Percentiles rank a stretch among this genome's conserved stretches.
These are phyloP conservation scores for Dasypolia templi DNA, from an alignment of 2,888 invertebrate species.

Conservation along the genomic window DNA sequence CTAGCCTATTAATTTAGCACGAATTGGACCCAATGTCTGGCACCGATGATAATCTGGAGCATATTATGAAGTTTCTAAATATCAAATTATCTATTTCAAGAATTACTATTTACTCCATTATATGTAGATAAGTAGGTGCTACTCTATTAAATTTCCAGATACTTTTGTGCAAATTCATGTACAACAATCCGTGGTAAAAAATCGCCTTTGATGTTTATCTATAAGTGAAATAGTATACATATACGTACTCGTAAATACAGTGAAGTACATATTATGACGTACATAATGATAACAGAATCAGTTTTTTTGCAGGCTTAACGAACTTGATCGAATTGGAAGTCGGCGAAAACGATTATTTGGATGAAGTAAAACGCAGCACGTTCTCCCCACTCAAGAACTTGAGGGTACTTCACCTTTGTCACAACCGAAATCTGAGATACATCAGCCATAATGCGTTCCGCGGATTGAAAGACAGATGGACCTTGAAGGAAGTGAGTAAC, in stretches of 20 bases:
- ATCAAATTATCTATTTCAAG: conserved; percentile 52
- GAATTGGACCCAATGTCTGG: conserved; percentile 51
- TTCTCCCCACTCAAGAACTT: conserved; percentile 88
- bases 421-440: conserved; percentile 88
- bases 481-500: conserved; percentile 88
- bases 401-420: conserved; percentile 86
- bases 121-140: conserved; percentile 1
- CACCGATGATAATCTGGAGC: conserved; percentile 48
- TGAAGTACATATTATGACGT: too few relatives aligned
- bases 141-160: conserved; percentile 25
- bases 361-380: conserved; percentile 89
- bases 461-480: conserved; percentile 87
- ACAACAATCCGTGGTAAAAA: conserved; percentile 47
- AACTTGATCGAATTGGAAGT: conserved; percentile 91
- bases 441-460: conserved; percentile 91
- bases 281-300: conserved; percentile 65
- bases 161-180: neutral
- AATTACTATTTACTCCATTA: conserved; percentile 43
- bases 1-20: conserved; percentile 45
- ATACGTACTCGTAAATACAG: conserved; percentile 50
- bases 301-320: conserved; percentile 85
- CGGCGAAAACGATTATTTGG: conserved; percentile 90
- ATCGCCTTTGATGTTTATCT: conserved; percentile 55
- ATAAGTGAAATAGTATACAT: conserved; percentile 36
- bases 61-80: conserved; percentile 36